Evolutionary conservation across 2,113 vertebrate species (phyloP).

Genomic region (Ornithorhynchus anatinus): DNA sequence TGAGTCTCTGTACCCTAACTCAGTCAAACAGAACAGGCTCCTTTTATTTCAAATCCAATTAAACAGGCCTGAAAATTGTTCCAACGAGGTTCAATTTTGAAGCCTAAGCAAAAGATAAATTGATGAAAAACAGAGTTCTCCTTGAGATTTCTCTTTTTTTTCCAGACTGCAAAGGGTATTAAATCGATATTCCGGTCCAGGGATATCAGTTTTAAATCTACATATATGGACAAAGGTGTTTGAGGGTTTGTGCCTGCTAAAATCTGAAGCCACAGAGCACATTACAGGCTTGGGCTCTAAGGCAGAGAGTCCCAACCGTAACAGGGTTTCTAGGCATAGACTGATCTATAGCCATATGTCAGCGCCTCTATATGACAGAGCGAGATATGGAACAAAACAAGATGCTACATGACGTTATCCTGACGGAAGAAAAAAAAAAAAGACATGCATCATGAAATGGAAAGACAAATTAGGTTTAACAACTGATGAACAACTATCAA

Average conservation of each 20-base stretch:
- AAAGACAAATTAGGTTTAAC: conserved; percentile 71
- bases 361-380: conserved; percentile 53
- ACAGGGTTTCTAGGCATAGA: conserved; percentile 61
- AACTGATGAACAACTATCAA: conserved; percentile 65
- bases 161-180: conserved; percentile 28
- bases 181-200: conserved; percentile 14
- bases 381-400: conserved; percentile 56
- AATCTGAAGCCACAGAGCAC: conserved; percentile 28
- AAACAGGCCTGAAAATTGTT: conserved; percentile 17
- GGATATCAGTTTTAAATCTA: conserved; percentile 38
- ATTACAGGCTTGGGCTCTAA: conserved; percentile 43
- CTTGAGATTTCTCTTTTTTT: conserved; percentile 4
- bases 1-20: conserved; percentile 58
- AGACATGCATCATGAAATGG: conserved; percentile 76
- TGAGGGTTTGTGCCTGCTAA: conserved; percentile 18
- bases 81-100: conserved; percentile 45
- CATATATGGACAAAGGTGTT: conserved; percentile 29
- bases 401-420: conserved; percentile 75
- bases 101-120: conserved; percentile 12
- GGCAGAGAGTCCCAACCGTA: conserved; percentile 61
- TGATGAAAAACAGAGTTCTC: conserved; percentile 13
- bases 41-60: conserved; percentile 21
- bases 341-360: conserved; percentile 46
- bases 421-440: conserved; percentile 74
- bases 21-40: conserved; percentile 25